Conservation (phyloP, 2,797 vertebrate genomes). For the Miichthys miiuy region DNA sequence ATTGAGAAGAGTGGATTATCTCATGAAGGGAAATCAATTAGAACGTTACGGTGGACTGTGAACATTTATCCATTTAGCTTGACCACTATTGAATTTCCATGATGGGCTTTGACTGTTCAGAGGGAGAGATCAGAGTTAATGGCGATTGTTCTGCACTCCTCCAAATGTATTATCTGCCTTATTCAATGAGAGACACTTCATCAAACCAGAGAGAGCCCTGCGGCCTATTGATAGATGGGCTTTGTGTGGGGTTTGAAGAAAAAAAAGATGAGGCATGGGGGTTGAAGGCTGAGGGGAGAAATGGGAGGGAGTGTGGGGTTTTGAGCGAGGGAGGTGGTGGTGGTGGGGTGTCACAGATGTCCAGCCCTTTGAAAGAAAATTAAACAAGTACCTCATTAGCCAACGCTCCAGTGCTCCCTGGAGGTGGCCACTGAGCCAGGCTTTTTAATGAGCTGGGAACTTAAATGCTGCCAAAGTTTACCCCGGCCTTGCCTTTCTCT, state of each 20-base stretch:
- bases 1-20: constrained; percentile 95
- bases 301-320: constrained; percentile 62
- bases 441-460: constrained; percentile 99
- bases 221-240: constrained; percentile 97
- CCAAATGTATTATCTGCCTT: constrained; percentile 99
- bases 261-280: constrained; percentile 76
- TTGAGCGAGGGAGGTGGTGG: background rate
- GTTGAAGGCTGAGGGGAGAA: constrained; percentile 74
- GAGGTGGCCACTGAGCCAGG: constrained; percentile 98
- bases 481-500: constrained; percentile 95
- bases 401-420: constrained; percentile 98
- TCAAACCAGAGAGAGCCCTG: constrained; percentile 96
- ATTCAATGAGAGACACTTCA: constrained; percentile 99
- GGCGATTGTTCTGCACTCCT: constrained; percentile 97
- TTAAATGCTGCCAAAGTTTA: constrained; percentile 99
- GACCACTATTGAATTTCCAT: constrained; percentile 99
- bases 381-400: constrained; percentile 99
- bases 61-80: constrained; percentile 99
- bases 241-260: constrained; percentile 93
- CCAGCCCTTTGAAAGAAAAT: constrained; percentile 99
- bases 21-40: constrained; percentile 99
- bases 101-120: constrained; percentile 95
- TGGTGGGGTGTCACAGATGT: constrained; percentile 97
- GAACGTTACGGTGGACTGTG: constrained; percentile 96
- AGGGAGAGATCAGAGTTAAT: constrained; percentile 96